Conservation (phyloP, 2,797 vertebrate species). For the Sternarchorhynchus goeldii region DNA sequence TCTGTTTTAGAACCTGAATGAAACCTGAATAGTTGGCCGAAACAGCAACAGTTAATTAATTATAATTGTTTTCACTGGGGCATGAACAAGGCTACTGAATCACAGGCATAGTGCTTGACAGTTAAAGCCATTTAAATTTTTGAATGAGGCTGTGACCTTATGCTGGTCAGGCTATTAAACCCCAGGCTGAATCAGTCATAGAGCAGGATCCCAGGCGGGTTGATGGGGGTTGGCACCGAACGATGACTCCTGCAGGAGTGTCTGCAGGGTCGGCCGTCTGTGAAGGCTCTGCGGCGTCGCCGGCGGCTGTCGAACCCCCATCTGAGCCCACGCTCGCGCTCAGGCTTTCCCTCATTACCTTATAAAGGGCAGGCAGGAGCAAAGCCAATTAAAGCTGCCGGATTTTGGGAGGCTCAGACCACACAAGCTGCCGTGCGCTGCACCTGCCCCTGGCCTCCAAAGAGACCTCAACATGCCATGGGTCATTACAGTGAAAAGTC, state of each 20-base stretch:
- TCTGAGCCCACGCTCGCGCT: slow-evolving; percentile 40
- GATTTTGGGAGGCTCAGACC: slow-evolving; percentile 40
- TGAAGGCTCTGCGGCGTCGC: slow-evolving; percentile 5
- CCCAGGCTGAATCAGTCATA: slow-evolving; percentile 47
- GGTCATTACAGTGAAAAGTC: slow-evolving; percentile 35
- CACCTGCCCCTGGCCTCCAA: slow-evolving; percentile 1
- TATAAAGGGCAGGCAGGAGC: slow-evolving; percentile 45
- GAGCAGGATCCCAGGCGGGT: slow-evolving; percentile 43
- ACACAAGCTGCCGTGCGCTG: slow-evolving; percentile 35
- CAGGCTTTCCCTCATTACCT: slow-evolving; percentile 44
- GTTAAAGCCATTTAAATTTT: slow-evolving; percentile 23
- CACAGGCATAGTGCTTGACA: slow-evolving; percentile 6
- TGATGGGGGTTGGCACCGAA: slow-evolving; percentile 25
- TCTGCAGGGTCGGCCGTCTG: slow-evolving; percentile 7
- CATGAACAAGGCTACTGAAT: slow-evolving; percentile 10
- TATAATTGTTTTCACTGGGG: slow-evolving; percentile 23
- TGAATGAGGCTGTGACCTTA: slow-evolving; percentile 32
- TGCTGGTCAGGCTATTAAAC: slow-evolving; percentile 45
- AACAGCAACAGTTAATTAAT: slow-evolving; percentile 20
- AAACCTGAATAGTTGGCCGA: background rate
- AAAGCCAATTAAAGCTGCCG: slow-evolving; percentile 49
- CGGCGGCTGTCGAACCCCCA: slow-evolving; percentile 27
- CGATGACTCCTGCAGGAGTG: slow-evolving; percentile 40
- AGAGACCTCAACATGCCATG: slow-evolving; percentile 24
- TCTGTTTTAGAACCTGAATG: background rate